Evolutionary conservation across 2,888 invertebrate genomes (phyloP).

Genomic region (Xanthia icteritia): DNA sequence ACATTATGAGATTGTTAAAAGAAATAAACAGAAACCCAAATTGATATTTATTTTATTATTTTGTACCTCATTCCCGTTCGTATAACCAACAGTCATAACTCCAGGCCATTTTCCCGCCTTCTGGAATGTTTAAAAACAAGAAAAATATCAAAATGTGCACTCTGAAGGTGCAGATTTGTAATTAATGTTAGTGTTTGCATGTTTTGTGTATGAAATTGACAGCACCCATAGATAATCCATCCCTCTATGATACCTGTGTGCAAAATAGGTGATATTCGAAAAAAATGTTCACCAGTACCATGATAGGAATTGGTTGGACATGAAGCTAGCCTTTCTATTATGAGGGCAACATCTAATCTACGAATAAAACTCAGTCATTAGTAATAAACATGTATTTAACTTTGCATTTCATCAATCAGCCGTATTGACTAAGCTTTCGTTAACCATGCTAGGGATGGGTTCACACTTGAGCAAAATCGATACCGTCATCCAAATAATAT

Average conservation of each 20-base stretch:
- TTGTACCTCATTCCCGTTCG: slow-evolving; percentile 46
- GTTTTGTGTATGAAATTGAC: slow-evolving; percentile 2
- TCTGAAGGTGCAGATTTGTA: not conserved
- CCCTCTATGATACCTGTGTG: slow-evolving; percentile 44
- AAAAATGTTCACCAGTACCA: not conserved
- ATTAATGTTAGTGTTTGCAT: slow-evolving; percentile 20
- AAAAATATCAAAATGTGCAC: slow-evolving; percentile 14
- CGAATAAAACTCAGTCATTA: slow-evolving; percentile 71
- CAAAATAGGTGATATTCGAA: slow-evolving; percentile 41
- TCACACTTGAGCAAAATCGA: slow-evolving; percentile 23
- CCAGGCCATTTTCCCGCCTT: slow-evolving; percentile 60
- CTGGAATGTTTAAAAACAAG: slow-evolving; percentile 58
- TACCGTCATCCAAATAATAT: not conserved
- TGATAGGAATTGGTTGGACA: not conserved
- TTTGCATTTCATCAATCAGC: slow-evolving; percentile 63
- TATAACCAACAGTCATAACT: slow-evolving; percentile 55
- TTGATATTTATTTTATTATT: slow-evolving; percentile 52
- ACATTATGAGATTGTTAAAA: slow-evolving; percentile 46
- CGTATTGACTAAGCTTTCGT: slow-evolving; percentile 31
- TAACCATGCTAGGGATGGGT: slow-evolving; percentile 4
- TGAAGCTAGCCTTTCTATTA: not conserved
- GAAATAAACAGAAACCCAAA: slow-evolving; percentile 56
- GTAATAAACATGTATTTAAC: slow-evolving; percentile 80
- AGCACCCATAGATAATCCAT: slow-evolving; percentile 5
- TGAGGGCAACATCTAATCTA: not conserved